Conservation (phyloP, 2,888 invertebrate species). For the Carterocephalus palaemon region DNA sequence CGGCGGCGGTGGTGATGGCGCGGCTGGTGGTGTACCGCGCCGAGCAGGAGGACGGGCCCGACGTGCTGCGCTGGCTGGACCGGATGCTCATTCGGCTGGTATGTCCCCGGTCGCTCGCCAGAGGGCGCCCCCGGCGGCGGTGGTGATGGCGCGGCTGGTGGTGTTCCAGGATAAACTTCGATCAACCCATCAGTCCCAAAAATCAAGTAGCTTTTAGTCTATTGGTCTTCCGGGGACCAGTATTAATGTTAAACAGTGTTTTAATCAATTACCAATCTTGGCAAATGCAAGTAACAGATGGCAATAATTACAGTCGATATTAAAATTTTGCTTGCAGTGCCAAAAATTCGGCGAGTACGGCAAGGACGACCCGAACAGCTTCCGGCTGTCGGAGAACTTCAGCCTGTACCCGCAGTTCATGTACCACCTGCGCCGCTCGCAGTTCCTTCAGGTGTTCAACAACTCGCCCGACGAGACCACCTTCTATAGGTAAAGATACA, state of each 20-base stretch:
- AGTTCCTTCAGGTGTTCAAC: conserved; percentile 99
- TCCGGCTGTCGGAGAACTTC: conserved; percentile 97
- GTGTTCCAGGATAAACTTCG: conserved; percentile 85
- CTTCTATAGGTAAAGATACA: conserved; percentile 87
- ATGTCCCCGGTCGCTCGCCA: conserved; percentile 39
- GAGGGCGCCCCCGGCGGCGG: conserved; percentile 84
- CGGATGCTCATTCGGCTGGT: conserved; percentile 97
- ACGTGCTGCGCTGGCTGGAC: conserved; percentile 99
- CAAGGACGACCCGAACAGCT: conserved; percentile 98
- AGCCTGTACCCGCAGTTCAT: conserved; percentile 99
- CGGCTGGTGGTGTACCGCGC: conserved; percentile 97
- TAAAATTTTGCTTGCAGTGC: conserved; percentile 82
- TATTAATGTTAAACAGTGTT: no score
- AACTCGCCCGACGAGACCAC: conserved; percentile 99
- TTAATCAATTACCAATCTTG: no score
- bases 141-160: conserved; percentile 97
- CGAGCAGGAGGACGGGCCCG: conserved; percentile 96
- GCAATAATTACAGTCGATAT: neutral
- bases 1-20: conserved; percentile 98
- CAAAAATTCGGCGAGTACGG: conserved; percentile 99
- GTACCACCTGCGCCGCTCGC: conserved; percentile 98
- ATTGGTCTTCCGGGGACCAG: no score
- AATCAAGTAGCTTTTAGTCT: no score
- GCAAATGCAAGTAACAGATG: no score
- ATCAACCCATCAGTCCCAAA: no score